Evolutionary conservation across 2,113 vertebrate genomes (phyloP).

Genomic region (Ptilorrhoa leucosticta): DNA sequence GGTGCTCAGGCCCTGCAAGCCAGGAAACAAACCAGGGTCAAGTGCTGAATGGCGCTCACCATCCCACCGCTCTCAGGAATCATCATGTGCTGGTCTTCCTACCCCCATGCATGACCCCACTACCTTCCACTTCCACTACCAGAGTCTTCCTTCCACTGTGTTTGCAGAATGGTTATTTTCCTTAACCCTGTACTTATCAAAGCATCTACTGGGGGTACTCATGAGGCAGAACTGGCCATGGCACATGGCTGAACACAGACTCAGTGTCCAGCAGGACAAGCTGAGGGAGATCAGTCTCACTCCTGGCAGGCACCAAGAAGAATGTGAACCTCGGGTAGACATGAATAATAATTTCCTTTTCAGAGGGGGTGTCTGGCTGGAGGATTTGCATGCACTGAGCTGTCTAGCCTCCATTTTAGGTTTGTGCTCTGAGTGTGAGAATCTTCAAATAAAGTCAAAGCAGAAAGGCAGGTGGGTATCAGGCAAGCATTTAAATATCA

Average conservation of each 20-base stretch:
- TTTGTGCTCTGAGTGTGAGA: neutral
- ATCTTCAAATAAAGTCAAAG: neutral
- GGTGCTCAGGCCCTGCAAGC: neutral
- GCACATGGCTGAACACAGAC: accelerated
- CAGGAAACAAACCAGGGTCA: neutral
- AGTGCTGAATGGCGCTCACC: neutral
- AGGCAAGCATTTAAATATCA: neutral
- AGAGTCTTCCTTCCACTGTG: neutral
- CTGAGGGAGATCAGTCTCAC: neutral
- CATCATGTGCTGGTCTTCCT: neutral
- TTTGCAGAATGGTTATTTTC: neutral
- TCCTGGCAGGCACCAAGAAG: neutral
- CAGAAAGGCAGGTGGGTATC: neutral
- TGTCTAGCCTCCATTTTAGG: neutral
- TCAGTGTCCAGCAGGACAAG: accelerated
- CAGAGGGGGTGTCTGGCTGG: neutral
- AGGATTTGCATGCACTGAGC: neutral
- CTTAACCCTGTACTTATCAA: neutral
- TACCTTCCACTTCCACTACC: too few species aligned
- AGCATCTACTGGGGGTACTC: neutral
- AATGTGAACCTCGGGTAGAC: accelerated
- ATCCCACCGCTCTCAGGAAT: neutral
- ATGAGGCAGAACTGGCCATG: neutral
- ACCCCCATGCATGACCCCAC: too few species aligned
- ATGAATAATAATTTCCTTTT: neutral